Base-by-base conservation (phyloP, 2,113 vertebrate genomes). In the Pyrgilauda ruficollis region DNA sequence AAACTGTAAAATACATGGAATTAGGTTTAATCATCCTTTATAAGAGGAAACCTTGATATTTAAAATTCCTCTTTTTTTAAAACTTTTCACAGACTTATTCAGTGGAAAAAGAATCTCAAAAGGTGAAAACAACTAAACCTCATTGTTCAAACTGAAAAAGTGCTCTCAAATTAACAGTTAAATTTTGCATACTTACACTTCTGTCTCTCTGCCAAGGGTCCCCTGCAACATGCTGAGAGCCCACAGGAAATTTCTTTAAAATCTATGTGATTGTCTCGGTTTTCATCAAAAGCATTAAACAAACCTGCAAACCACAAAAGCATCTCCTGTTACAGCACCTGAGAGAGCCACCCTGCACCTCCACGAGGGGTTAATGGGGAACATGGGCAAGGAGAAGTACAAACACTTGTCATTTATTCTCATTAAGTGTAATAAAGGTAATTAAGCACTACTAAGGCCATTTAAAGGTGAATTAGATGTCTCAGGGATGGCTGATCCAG, bases 191-290 rank as follows among this genome's bases (percentile, higher is more conserved):
- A 98, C 98, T 99, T 98, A 99, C 99, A 99, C 97, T 99, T 99
- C 97, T 99, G 99, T 91, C 99, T 98, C 95, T 99, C 99, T 82
- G 99, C 99, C 63, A 99, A 80, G 31, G 99, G 99, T 66, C 99
- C 99, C 82, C 99, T 98, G 97, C 99, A 99, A 97, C 99, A 99
- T 6, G 99, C 99, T 28, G 99, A 99, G 31, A 99, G 98, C 23
- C 99, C 99, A 91, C 99, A 99, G 30, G 99, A 99, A 97, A 99
- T 99, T 97, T 99, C 99, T 96, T 99, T 99, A 97, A 99, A 99
- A 97, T 99, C 99, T 96, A 99, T 99, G 97, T 99, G 99, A 99
- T 99, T 99, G 98, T 99, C 99, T 97, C 99, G 98, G 96, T 99
- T 99, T 98, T 99, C 99, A 98, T 99, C 99, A 96, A 99, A 99